Evolutionary conservation across 1,140 invertebrate genomes (phyloP), one percentile per base, ranked within the genome.

Genomic region (Ceratina calcarata): DNA sequence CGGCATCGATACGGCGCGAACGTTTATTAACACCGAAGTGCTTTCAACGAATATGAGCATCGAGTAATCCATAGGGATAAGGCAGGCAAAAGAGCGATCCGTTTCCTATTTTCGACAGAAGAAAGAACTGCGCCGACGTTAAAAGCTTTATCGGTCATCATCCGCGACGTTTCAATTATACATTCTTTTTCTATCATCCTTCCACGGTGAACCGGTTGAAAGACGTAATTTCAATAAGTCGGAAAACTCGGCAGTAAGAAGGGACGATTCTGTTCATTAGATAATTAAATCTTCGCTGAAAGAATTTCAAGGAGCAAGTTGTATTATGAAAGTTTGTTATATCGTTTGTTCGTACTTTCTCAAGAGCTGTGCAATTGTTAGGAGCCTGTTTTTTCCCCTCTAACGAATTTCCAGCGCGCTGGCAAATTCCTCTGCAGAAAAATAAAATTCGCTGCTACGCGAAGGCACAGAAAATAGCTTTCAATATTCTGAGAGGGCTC

Each of bases 1-100:
- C 45, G 22, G 51, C 27, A 61, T 77, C 37, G 51, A 70, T 83
- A 78, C 64, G 69, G 49, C 66, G 66, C 57, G 80, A 85, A 67
- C 79, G 74, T 86, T 86, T 85, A 86, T 86, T 86, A 86, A 86
- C 84, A 82, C 32, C 70, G 84, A 82, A 82, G 70, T 70, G 80
- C 83, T 85, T 77, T 85, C 81, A 85, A 74, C 84, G 84, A 85
- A 82, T 61, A 65, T 58, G 84, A 85, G 76, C 74, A 72, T 32
- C 76, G 79, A 82, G 69, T 61, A 69, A 69, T 74, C 76, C 74
- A 49, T 81, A 65, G 78, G 84, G 84, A 83, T 71, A 69, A 72
- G 69, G 15, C 53, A 16, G 24, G 60, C 58, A 57, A 80, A 75
- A 76, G 75, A 61, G 65, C 74, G 84, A 84, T 84, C 78, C 77